Percentiles rank a stretch among this genome's conserved stretches.
These are phyloP conservation scores for Apodemia duryi DNA, from an alignment of 2,888 invertebrate species.

Conservation along the genomic window DNA sequence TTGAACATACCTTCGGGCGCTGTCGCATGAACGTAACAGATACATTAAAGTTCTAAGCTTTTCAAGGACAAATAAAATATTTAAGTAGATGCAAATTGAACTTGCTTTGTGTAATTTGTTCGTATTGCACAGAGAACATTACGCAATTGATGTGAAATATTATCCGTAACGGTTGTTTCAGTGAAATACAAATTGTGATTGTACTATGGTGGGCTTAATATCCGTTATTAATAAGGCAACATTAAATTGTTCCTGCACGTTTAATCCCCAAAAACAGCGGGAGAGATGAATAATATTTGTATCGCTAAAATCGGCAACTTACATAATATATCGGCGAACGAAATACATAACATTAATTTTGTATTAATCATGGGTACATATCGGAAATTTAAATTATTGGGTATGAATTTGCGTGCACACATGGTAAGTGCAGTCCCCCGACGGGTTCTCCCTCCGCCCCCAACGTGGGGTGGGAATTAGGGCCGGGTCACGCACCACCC, in stretches of 20 bases:
- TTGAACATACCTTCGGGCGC: not conserved
- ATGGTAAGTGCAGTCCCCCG: constrained; percentile 56
- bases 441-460: constrained; percentile 27
- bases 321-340: constrained; percentile 28
- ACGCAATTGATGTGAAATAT: constrained; percentile 10
- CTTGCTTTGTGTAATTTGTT: constrained; percentile 12
- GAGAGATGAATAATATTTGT: constrained; percentile 15
- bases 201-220: constrained; percentile 8
- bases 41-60: not conserved
- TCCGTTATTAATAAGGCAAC: constrained; percentile 17
- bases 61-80: constrained; percentile 5
- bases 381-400: constrained; percentile 77
- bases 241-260: constrained; percentile 15
- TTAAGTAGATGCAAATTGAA: constrained; percentile 16
- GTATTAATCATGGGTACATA: constrained; percentile 62
- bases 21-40: not conserved
- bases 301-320: constrained; percentile 20
- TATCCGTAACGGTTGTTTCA: constrained; percentile 1
- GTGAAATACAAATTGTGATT: constrained; percentile 3
- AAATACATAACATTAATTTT: constrained; percentile 56
- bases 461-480: constrained; percentile 36
- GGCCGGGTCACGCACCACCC: constrained; percentile 61
- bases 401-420: constrained; percentile 74
- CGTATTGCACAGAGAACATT: constrained; percentile 9
- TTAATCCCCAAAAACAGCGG: constrained; percentile 20